Conservation (phyloP, 2,797 vertebrate genomes). For the Hozukius guyotensis region DNA sequence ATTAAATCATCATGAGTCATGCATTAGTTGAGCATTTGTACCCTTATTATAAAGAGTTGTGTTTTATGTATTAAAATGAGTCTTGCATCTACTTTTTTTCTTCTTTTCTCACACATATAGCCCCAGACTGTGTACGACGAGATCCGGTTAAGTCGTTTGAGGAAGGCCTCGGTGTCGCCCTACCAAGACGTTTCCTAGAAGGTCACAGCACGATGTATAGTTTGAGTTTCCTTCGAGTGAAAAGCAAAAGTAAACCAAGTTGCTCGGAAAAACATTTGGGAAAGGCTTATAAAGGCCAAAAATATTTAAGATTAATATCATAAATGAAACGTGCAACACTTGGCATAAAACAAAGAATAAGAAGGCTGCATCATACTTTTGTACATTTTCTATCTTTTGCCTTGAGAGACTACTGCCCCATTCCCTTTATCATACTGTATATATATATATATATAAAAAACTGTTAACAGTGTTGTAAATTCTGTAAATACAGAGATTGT, state of each 20-base stretch:
- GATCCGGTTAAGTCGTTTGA: conserved; percentile 45
- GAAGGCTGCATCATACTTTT: not conserved
- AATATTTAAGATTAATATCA: not conserved
- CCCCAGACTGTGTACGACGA: conserved; percentile 56
- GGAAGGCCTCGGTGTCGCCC: not conserved
- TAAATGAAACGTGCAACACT: not conserved
- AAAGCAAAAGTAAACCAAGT: not conserved
- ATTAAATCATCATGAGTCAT: not conserved
- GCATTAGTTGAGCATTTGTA: not conserved
- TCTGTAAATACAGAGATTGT: conserved; percentile 45
- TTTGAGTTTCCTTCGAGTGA: not conserved
- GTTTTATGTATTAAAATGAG: not conserved
- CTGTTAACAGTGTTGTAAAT: conserved; percentile 2
- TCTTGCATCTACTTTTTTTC: not conserved
- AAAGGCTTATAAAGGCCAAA: not conserved
- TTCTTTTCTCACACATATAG: not conserved
- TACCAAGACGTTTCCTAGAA: conserved; percentile 10
- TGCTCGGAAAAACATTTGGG: not conserved
- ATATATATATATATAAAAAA: not conserved
- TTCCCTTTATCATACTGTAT: not conserved
- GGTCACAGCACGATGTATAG: not conserved
- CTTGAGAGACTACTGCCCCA: not conserved
- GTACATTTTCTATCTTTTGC: not conserved
- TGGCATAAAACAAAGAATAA: not conserved
- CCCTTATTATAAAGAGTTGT: not conserved